These are phyloP conservation scores for Drosophila putrida DNA, from an alignment of 2,888 invertebrate species.

Conservation along the genomic window DNA sequence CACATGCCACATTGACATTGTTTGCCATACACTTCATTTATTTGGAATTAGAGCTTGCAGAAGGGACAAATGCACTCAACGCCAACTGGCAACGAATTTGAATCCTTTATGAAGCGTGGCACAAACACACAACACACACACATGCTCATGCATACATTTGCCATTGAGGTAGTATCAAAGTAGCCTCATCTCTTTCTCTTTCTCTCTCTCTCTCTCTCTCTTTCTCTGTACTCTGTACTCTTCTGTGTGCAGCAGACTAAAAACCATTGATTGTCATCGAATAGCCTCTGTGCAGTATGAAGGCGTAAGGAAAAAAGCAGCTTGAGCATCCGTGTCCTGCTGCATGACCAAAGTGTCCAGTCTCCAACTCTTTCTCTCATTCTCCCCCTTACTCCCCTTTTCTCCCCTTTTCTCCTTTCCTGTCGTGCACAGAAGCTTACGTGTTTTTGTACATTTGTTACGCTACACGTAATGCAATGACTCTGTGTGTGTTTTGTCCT, in stretches of 20 bases:
- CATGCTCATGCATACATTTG: constrained; percentile 73
- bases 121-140: constrained; percentile 45
- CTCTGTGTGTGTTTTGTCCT: constrained; percentile 23
- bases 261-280: constrained; percentile 85
- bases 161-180: constrained; percentile 37
- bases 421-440: constrained; percentile 66
- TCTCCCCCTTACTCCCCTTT: neutral
- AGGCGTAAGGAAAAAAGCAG: constrained; percentile 62
- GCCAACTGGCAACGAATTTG: constrained; percentile 76
- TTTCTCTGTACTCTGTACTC: constrained; percentile 3
- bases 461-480: constrained; percentile 79
- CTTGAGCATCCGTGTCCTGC: constrained; percentile 50
- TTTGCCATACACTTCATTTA: constrained; percentile 82
- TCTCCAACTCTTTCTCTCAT: neutral
- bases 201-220: neutral
- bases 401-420: constrained; percentile 11
- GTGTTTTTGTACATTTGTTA: constrained; percentile 80
- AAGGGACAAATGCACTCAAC: constrained; percentile 66
- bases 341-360: constrained; percentile 51
- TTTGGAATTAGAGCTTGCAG: constrained; percentile 75
- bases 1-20: constrained; percentile 68
- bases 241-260: constrained; percentile 82
- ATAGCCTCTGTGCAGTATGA: constrained; percentile 52
- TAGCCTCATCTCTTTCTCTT: constrained; percentile 32
- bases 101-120: constrained; percentile 84